Conservation (phyloP, 1,140 invertebrate species). For the Protaetia brevitarsis region DNA sequence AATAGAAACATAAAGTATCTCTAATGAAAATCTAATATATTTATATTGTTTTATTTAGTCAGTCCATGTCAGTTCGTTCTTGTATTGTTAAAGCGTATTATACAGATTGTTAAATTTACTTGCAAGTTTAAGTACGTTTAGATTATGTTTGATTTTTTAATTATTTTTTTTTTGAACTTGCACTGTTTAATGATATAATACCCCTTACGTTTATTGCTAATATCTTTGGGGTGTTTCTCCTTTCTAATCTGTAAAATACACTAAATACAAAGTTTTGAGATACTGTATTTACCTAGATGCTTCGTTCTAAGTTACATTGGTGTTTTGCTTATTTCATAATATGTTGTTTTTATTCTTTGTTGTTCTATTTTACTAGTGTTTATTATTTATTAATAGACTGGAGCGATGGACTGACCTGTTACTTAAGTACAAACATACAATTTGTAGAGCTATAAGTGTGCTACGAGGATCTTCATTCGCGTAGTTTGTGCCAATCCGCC, state of each 20-base stretch:
- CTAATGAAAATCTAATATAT: background rate
- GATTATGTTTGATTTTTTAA: no score
- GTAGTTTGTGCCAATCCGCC: conserved; percentile 96
- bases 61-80: background rate
- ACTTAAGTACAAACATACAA: background rate
- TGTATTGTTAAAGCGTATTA: background rate
- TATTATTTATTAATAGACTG: background rate
- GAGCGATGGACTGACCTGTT: background rate
- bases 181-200: no score
- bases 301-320: no score
- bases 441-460: background rate
- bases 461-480: conserved; percentile 69
- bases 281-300: no score
- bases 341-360: background rate
- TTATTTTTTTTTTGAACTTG: no score
- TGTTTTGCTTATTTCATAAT: no score
- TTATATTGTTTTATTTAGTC: background rate
- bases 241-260: no score
- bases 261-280: no score
- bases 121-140: no score
- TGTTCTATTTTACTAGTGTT: background rate
- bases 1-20: background rate
- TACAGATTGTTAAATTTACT: background rate
- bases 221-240: no score
- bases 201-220: no score